These are phyloP conservation scores for Aleiodes sp. DNA, from an alignment of 1,140 invertebrate species.

Conservation along the genomic window DNA sequence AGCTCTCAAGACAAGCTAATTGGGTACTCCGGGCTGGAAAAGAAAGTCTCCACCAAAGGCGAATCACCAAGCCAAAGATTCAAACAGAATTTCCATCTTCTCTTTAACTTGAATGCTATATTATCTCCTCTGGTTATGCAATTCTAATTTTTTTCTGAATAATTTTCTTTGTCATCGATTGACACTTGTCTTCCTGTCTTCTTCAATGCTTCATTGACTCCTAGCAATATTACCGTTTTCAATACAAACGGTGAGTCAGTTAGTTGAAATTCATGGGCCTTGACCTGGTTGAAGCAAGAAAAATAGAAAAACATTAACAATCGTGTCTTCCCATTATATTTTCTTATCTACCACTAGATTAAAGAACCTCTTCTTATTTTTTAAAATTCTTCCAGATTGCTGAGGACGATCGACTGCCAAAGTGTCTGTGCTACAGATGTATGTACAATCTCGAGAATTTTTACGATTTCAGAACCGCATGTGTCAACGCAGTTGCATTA, in stretches of 20 bases:
- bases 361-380: not conserved
- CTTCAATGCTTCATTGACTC: conserved; percentile 7
- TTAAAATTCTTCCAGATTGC: conserved; percentile 58
- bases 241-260: conserved; percentile 14
- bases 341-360: not conserved
- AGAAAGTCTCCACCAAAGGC: not conserved
- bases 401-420: conserved; percentile 64
- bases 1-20: not conserved
- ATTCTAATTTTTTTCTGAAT: not conserved
- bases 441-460: conserved; percentile 69
- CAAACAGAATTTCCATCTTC: not conserved
- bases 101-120: not conserved
- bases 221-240: not conserved
- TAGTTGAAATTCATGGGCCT: conserved; percentile 2
- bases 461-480: conserved; percentile 66
- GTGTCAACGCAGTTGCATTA: conserved; percentile 63
- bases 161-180: not conserved
- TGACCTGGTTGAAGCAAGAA: not conserved
- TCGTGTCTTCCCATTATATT: not conserved
- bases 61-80: not conserved
- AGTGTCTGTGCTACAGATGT: conserved; percentile 66
- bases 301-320: not conserved
- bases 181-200: conserved; percentile 14
- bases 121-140: conserved; percentile 4
- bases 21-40: conserved; percentile 7